A percentile compares a stretch with the other conserved stretches of the same genome.
Evolutionary conservation across 1,140 invertebrate genomes (phyloP).

Genomic region (Eufriesea mexicana): DNA sequence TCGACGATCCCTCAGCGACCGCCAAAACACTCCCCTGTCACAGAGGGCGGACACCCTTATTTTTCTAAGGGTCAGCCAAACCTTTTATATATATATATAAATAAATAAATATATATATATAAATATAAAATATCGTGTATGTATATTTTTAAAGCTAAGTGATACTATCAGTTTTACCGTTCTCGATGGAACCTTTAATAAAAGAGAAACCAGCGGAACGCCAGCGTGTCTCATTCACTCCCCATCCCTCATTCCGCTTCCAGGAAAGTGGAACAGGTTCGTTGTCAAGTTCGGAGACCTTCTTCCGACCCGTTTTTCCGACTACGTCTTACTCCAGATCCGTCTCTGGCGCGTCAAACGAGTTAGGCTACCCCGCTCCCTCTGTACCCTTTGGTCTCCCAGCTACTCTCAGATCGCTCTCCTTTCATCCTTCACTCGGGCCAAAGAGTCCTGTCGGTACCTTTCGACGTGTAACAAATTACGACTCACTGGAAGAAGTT

Average conservation of each 20-base stretch:
- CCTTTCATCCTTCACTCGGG: too few species aligned
- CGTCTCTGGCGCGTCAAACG: too few species aligned
- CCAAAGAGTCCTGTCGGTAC: too few species aligned
- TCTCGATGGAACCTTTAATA: conserved; percentile 72
- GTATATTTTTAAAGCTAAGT: conserved; percentile 74
- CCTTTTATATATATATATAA: conserved; percentile 54
- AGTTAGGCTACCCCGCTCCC: too few species aligned
- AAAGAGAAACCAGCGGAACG: conserved; percentile 67
- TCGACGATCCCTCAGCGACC: conserved; percentile 17
- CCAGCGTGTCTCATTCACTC: conserved; percentile 13
- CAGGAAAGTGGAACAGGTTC: conserved; percentile 45
- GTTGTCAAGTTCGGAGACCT: conserved; percentile 24
- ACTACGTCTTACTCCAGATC: too few species aligned
- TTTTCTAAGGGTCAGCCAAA: conserved; percentile 65
- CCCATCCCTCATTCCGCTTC: background rate
- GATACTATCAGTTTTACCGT: conserved; percentile 67
- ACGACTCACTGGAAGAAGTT: too few species aligned
- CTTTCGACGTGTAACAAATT: too few species aligned
- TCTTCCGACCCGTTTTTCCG: background rate
- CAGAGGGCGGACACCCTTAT: conserved; percentile 44
- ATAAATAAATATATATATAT: conserved; percentile 27
- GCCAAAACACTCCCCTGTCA: conserved; percentile 38
- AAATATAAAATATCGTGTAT: conserved; percentile 65
- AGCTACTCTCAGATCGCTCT: too few species aligned
- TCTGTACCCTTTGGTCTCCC: too few species aligned